These are phyloP conservation scores for Plectus sambesii DNA, from an alignment of 1,140 invertebrate genomes.

Conservation along the genomic window DNA sequence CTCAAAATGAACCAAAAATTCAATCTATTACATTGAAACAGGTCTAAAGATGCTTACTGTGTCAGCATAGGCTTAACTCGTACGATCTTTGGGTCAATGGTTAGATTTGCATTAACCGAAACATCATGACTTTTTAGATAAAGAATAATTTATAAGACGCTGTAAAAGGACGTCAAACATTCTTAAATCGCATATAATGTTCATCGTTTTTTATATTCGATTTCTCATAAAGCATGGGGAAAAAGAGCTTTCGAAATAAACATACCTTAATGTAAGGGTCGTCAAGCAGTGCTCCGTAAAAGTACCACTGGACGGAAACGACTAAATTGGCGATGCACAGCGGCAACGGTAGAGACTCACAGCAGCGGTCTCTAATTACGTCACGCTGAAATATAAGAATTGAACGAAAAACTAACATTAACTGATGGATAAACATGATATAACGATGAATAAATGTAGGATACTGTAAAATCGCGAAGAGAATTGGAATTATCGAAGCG, in stretches of 20 bases:
- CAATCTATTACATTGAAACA: no score
- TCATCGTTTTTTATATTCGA: not conserved
- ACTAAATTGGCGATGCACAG: constrained; percentile 41
- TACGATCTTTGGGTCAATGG: no score
- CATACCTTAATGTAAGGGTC: constrained; percentile 35
- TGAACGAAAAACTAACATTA: constrained; percentile 9
- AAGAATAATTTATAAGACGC: constrained; percentile 24
- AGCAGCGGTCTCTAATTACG: constrained; percentile 31
- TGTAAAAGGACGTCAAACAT: not conserved
- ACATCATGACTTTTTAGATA: not conserved
- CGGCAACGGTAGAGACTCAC: constrained; percentile 37
- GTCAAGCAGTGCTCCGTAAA: constrained; percentile 37
- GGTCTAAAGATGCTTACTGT: no score
- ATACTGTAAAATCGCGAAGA: not conserved
- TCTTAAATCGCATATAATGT: not conserved
- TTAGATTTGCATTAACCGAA: no score
- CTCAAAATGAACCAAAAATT: no score
- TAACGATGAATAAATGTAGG: constrained; percentile 2
- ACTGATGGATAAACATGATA: constrained; percentile 1
- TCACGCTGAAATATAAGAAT: constrained; percentile 21
- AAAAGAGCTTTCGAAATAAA: no score
- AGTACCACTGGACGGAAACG: constrained; percentile 42
- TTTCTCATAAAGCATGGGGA: no score
- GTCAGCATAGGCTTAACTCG: no score
- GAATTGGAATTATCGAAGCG: not conserved